phyloP scores from a whole-genome alignment of 2,888 invertebrate genomes.

The Lasioglossum pauxillum region DNA sequence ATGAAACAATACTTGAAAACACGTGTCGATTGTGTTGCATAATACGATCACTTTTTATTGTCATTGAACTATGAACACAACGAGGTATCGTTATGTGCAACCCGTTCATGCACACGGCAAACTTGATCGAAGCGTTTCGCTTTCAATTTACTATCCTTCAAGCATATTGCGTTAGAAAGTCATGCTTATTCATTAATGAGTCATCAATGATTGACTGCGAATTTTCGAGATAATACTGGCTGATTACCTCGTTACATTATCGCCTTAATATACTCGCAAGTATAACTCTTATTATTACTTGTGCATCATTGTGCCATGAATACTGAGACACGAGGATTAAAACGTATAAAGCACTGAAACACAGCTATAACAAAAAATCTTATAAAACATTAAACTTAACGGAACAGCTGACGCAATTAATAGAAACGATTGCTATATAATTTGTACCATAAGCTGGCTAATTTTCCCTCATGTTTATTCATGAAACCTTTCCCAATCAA shows the following conservation, averaged over 20 bases:
- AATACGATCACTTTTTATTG: background rate
- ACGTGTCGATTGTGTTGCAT: background rate
- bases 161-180: conserved; percentile 17
- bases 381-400: no score
- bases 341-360: no score
- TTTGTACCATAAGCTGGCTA: background rate
- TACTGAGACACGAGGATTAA: no score
- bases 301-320: background rate
- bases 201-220: background rate
- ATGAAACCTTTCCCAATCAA: background rate
- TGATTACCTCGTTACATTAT: background rate
- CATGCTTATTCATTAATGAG: conserved; percentile 8
- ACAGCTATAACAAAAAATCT: no score
- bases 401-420: no score
- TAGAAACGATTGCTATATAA: no score
- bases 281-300: background rate
- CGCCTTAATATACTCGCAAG: background rate
- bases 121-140: background rate
- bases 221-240: background rate
- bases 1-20: background rate
- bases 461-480: background rate
- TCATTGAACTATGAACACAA: background rate
- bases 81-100: background rate
- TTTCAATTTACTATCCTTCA: conserved; percentile 5
- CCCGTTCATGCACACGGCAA: background rate